Evolutionary conservation across 2,113 vertebrate genomes (phyloP).

Genomic region (Toxotes chatareus): DNA sequence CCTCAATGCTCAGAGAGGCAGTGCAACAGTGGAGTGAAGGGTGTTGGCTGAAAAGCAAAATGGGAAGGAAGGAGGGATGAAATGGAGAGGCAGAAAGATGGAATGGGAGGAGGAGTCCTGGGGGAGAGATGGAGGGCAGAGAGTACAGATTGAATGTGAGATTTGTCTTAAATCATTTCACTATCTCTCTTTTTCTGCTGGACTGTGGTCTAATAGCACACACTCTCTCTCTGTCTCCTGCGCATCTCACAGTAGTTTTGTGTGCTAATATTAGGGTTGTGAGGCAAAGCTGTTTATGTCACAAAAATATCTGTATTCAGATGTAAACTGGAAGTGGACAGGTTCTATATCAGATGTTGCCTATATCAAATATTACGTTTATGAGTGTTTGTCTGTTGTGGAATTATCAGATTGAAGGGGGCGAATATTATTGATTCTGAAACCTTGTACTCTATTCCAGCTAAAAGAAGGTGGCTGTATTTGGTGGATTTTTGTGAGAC

Average conservation of each 20-base stretch:
- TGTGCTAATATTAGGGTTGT: background rate
- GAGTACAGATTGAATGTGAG: slow-evolving; percentile 57
- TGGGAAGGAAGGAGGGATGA: slow-evolving; percentile 30
- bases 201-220: slow-evolving; percentile 21
- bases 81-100: slow-evolving; percentile 33
- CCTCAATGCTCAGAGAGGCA: background rate
- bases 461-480: background rate
- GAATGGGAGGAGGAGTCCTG: slow-evolving; percentile 39
- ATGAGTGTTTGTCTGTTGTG: background rate
- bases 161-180: slow-evolving; percentile 53
- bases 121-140: slow-evolving; percentile 55
- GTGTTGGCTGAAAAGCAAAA: slow-evolving; percentile 28
- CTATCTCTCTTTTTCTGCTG: slow-evolving; percentile 33
- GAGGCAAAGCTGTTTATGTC: background rate
- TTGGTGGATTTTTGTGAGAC: background rate
- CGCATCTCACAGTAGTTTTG: background rate
- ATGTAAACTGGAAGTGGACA: background rate
- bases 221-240: background rate
- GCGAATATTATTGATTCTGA: too few relatives aligned
- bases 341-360: background rate
- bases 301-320: background rate
- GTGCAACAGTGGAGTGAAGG: slow-evolving; percentile 3
- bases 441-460: background rate
- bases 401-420: too few relatives aligned
- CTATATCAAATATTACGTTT: background rate